Base-by-base conservation (phyloP, 2,888 invertebrate genomes). In the Leistus spinibarbis region DNA sequence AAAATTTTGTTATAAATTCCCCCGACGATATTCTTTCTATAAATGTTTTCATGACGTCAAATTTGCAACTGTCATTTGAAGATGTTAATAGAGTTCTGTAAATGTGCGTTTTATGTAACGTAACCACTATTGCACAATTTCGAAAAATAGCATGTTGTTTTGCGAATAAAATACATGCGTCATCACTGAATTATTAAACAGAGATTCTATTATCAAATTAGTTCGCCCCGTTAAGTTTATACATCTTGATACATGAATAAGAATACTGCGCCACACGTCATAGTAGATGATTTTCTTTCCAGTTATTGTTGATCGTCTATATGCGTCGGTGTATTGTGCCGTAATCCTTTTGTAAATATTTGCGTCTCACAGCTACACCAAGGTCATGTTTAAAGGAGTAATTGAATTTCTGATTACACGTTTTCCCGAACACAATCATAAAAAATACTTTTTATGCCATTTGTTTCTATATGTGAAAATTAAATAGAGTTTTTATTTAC, bases 341-440 rank as follows among this genome's bases (percentile, higher is more conserved):
- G 60, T 10, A 60, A 60, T 60, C 2, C 3, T 60, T 17, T 10
- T 60, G 17, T 22, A 60, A 60, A 60, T 60, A 60, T 60, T 57
- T 60, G 19, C 60, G 17, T 17, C 60, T 60, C 60, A 17, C 60
- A 5, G 40, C 13, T 40, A 40, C 40, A 40, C 40, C 40, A 19
- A 60, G 22, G 22, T 22, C 13, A 20, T 60, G 60, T 60, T 60
- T 60, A 60, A 20, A 60, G 60, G 22, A 60, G 20, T 60, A 60
- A 60, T 60, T 60, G 60, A 60, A 60, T 60, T 17, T 60, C 60
- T 60, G 17, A 60, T 60, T 60, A 60, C 60, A 60, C 60, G 5
- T 60, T 16, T 57, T 57, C 17, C 17, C 57, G 9, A 57, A 57
- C 24, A 2, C 5, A n/a, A n/a, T n/a, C 3, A 40, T 40, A 40